Evolutionary conservation across 2,888 invertebrate genomes (phyloP).

Genomic region (Caenorhabditis becei): DNA sequence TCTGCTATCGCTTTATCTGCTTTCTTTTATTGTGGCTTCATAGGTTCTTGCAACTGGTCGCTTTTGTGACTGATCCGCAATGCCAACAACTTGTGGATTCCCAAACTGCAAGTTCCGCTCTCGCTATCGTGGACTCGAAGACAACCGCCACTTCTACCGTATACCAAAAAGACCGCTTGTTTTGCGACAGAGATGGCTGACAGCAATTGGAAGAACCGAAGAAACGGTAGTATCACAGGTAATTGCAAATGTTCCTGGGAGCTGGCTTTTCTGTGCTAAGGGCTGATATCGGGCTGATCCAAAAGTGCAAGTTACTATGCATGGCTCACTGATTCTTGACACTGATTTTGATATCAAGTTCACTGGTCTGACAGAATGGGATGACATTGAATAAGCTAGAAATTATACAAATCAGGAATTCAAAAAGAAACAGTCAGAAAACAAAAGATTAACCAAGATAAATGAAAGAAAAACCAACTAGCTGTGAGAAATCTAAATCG

Average conservation of each 20-base stretch:
- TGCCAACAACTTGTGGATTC: conserved; percentile 83
- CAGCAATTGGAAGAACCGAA: conserved; percentile 83
- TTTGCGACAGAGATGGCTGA: conserved; percentile 82
- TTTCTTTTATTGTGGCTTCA: conserved; percentile 44
- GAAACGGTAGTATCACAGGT: conserved; percentile 83
- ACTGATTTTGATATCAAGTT: not conserved
- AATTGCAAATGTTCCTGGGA: not conserved
- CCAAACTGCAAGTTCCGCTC: conserved; percentile 83
- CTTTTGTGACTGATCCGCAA: conserved; percentile 64
- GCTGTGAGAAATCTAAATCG: conserved; percentile 8
- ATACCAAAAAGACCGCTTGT: conserved; percentile 83
- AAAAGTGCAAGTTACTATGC: conserved; percentile 27
- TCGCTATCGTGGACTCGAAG: conserved; percentile 82
- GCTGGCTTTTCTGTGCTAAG: not conserved
- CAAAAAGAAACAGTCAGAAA: not conserved
- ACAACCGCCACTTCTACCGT: conserved; percentile 83
- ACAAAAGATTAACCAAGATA: not conserved
- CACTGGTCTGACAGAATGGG: not conserved
- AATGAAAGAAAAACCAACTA: conserved; percentile 8
- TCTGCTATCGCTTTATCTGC: conserved; percentile 15
- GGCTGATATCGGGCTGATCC: not conserved
- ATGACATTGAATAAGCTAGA: not conserved
- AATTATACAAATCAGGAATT: conserved; percentile 14
- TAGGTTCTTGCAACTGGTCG: conserved; percentile 53
- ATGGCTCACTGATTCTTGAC: conserved; percentile 32